These are phyloP conservation scores for Scaptomyza graminum DNA, from an alignment of 1,140 invertebrate genomes.

Conservation along the genomic window DNA sequence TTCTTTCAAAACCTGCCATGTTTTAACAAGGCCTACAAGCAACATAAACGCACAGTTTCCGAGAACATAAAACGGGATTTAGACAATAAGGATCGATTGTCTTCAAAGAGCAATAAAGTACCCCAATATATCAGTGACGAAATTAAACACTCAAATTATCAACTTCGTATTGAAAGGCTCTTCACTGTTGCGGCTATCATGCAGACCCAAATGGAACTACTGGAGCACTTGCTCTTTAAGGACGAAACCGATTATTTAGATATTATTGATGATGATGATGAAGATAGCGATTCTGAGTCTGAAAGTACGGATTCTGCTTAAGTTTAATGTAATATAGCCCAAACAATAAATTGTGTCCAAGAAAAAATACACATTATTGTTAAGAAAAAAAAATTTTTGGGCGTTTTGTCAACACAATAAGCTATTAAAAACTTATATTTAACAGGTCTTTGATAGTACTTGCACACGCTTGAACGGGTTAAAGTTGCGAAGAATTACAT, in stretches of 20 bases:
- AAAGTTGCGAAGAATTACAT: too few relatives aligned
- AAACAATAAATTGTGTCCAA: too few relatives aligned
- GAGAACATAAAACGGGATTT: constrained; percentile 38
- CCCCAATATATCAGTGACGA: background rate
- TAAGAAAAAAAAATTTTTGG: too few relatives aligned
- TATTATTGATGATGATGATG: background rate
- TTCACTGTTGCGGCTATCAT: constrained; percentile 31
- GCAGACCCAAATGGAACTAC: constrained; percentile 39
- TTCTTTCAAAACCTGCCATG: background rate
- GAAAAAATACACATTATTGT: too few relatives aligned
- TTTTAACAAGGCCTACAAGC: constrained; percentile 11
- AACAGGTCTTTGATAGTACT: too few relatives aligned
- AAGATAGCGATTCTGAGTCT: background rate
- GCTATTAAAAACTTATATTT: too few relatives aligned
- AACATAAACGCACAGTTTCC: constrained; percentile 36
- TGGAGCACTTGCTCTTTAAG: constrained; percentile 37
- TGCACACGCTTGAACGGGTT: too few relatives aligned
- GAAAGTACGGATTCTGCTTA: too few relatives aligned
- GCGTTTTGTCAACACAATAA: too few relatives aligned
- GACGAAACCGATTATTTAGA: constrained; percentile 3
- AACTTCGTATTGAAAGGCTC: constrained; percentile 3
- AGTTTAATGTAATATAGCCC: too few relatives aligned
- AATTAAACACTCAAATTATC: constrained; percentile 20
- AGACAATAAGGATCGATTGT: background rate
- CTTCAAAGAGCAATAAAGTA: background rate